Conservation (phyloP, 2,113 vertebrate species). For the Axis porcinus region DNA sequence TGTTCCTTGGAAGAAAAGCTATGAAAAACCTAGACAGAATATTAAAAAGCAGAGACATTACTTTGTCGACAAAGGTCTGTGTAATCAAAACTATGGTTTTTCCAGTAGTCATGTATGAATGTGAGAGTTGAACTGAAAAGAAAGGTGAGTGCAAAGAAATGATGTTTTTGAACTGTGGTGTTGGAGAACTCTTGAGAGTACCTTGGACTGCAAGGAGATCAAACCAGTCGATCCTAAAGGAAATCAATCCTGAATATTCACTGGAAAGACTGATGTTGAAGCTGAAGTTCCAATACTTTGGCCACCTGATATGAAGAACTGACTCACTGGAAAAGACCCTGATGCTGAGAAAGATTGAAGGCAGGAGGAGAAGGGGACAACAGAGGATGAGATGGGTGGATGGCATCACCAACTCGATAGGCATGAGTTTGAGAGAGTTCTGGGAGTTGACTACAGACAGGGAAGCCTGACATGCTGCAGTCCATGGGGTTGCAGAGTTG, state of each 20-base stretch:
- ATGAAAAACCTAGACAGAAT: background rate
- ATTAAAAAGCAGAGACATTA: background rate
- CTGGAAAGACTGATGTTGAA: background rate
- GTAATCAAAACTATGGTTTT: background rate
- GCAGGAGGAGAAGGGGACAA: background rate
- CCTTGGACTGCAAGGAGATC: background rate
- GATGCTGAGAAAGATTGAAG: background rate
- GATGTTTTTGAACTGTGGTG: background rate
- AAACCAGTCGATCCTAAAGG: background rate
- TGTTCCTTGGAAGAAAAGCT: background rate
- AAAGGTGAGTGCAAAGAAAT: background rate
- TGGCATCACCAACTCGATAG: background rate
- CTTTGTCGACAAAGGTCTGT: accelerated
- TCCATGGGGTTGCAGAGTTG: background rate
- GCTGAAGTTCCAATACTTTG: background rate
- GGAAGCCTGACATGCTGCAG: background rate
- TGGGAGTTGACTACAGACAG: accelerated
- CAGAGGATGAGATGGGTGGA: background rate
- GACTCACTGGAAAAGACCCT: background rate
- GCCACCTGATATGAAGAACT: background rate
- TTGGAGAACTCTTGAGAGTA: background rate
- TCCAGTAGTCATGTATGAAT: background rate
- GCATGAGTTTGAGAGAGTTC: background rate
- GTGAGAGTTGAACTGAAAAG: background rate
- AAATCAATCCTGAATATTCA: background rate